Percentiles rank a stretch among this genome's conserved stretches.
Evolutionary conservation across 1,140 invertebrate species (phyloP).

Genomic region (Aphelenchoides avenae): DNA sequence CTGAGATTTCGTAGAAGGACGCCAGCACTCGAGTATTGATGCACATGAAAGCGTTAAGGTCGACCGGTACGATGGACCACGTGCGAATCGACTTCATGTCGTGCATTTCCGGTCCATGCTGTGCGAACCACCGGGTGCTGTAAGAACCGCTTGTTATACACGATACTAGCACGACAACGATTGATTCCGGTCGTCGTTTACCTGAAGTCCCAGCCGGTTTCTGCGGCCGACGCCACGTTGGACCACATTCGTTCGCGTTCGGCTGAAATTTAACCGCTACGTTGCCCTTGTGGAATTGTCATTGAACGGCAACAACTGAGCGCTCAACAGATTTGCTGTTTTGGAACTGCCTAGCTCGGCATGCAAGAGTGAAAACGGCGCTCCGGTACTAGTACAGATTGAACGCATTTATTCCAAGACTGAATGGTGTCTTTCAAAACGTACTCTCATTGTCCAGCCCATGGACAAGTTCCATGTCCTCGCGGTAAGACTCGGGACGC

Average conservation of each 20-base stretch:
- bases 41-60: constrained; percentile 76
- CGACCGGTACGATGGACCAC: constrained; percentile 72
- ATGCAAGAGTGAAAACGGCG: too few relatives aligned
- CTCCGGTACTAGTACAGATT: too few relatives aligned
- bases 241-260: constrained; percentile 40
- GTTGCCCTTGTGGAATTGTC: too few relatives aligned
- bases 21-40: constrained; percentile 74
- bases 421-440: neutral
- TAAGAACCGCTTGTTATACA: too few relatives aligned
- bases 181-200: constrained; percentile 48
- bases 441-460: constrained; percentile 37
- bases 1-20: constrained; percentile 67
- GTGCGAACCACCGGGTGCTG: constrained; percentile 76
- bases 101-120: constrained; percentile 39
- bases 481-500: constrained; percentile 41
- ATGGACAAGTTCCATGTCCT: constrained; percentile 42
- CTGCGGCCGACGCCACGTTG: constrained; percentile 40
- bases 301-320: too few relatives aligned
- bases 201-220: constrained; percentile 67
- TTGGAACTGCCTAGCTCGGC: too few relatives aligned
- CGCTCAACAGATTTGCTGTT: too few relatives aligned
- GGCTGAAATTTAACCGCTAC: constrained; percentile 7
- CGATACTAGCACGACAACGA: constrained; percentile 73
- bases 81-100: constrained; percentile 53
- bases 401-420: constrained; percentile 2